Evolutionary conservation across 2,888 invertebrate genomes (phyloP), one percentile per base, ranked within the genome.

Genomic region (Scelioninae gen. 2): DNA sequence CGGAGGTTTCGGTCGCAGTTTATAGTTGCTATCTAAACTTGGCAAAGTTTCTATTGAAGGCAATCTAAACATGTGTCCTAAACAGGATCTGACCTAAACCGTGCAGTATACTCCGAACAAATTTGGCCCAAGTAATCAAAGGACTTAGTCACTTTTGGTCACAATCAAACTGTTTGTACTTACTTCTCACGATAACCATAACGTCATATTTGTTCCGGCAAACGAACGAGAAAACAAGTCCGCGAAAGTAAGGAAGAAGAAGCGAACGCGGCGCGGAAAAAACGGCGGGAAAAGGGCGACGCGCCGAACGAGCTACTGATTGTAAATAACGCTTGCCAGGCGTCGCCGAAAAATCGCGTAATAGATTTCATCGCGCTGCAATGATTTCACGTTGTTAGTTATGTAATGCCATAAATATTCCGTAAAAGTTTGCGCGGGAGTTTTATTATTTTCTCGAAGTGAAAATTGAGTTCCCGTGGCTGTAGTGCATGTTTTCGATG

Each of bases 401-500:
- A 67, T 57, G 72, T 61, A 33, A 61, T 50, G 35, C 57, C 67
- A 67, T 67, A 73, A 67, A 73, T 73, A 73, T 73, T 73, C 57
- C 18, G 55, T 41, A 45, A 57, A 67, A 67, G 67, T 73, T 72
- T 50, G 52, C 57, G 25, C 15, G 48, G 16, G 55, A 55, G 67
- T 67, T 73, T 61, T 61, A 73, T 73, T 73, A 73, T 69, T 55
- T 70, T 64, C 61, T 55, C 60, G 43, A 70, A 70, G 70, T 74
- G 65, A 69, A 65, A 74, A 74, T 74, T 65, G 60, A 69, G 64
- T 60, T 69, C 52, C 46, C 68, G 57, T 33, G 33, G 39, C 55
- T 61, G 61, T 22, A 46, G 58, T 70, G 67, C 74, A 67, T 67
- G 70, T 71, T 74, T 74, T 65, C 76, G 76, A 76, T 76, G 74